These are phyloP conservation scores for Amphimedon queenslandica DNA, from an alignment of 37 sponge, comb jelly and placozoan genomes.

Conservation along the genomic window DNA sequence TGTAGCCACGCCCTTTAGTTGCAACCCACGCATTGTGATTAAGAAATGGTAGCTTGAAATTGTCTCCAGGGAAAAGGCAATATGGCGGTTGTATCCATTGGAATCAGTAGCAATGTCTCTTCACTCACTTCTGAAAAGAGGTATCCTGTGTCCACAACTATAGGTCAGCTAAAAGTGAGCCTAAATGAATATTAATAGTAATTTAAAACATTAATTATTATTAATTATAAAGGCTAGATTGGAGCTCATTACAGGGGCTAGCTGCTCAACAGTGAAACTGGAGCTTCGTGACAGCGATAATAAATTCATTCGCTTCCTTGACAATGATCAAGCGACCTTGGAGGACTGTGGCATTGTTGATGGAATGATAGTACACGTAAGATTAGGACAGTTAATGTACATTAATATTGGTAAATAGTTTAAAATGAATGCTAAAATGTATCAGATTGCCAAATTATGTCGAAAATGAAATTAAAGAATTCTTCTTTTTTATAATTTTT, in stretches of 20 bases:
- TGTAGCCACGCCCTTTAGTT: too few relatives aligned
- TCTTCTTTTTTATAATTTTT: too few relatives aligned
- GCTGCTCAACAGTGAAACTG: slow-evolving; percentile 66
- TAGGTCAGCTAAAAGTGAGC: slow-evolving; percentile 72
- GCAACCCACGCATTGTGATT: too few relatives aligned
- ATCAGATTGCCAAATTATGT: too few relatives aligned
- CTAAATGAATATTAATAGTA: neutral
- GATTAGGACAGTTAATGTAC: too few relatives aligned
- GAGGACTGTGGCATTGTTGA: slow-evolving; percentile 45
- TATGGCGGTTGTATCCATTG: slow-evolving; percentile 11
- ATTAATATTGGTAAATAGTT: neutral
- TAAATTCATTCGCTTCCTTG: slow-evolving; percentile 64
- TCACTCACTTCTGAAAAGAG: slow-evolving; percentile 59
- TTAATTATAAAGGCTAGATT: slow-evolving; percentile 72
- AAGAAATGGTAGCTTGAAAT: too few relatives aligned
- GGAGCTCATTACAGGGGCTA: slow-evolving; percentile 92
- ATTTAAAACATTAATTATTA: neutral
- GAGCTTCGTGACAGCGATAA: slow-evolving; percentile 67
- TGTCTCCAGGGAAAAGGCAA: too few relatives aligned
- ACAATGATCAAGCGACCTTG: slow-evolving; percentile 67
- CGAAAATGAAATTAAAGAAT: too few relatives aligned
- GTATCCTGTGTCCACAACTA: slow-evolving; percentile 46
- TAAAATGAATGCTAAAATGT: too few relatives aligned
- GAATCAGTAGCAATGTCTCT: slow-evolving; percentile 39
- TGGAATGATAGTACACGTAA: slow-evolving; percentile 80